phyloP scores from a whole-genome alignment of 2,113 vertebrate species.

The Capreolus pygargus region DNA sequence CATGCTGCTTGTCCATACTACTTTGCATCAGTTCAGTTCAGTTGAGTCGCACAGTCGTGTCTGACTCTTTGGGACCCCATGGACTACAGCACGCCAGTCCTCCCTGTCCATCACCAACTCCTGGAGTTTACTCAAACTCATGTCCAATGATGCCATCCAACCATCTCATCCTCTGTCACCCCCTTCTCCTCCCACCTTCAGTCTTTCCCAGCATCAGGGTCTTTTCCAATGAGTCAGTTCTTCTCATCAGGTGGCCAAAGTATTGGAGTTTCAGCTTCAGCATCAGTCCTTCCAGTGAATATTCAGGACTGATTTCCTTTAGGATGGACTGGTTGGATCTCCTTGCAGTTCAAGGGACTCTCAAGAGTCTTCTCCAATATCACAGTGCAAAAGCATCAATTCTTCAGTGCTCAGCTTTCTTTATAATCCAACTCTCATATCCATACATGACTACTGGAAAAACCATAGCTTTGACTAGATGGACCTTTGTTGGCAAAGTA shows the following conservation, averaged over 20 bases:
- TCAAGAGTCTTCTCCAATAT: background rate
- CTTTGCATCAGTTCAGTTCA: background rate
- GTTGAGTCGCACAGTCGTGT: rapidly evolving
- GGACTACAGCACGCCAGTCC: background rate
- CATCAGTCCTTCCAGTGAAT: background rate
- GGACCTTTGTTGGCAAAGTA: background rate
- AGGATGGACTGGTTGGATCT: background rate
- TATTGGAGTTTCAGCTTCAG: background rate
- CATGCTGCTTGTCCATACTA: background rate
- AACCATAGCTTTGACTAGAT: background rate
- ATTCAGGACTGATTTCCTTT: background rate
- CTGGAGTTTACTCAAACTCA: background rate
- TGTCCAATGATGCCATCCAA: background rate
- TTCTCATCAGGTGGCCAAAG: background rate
- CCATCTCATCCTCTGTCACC: background rate
- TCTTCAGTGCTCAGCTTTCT: background rate
- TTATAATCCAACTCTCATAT: background rate
- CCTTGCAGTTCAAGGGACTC: background rate
- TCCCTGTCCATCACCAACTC: background rate
- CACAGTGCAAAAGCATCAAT: background rate
- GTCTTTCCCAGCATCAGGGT: background rate
- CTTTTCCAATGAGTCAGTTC: background rate
- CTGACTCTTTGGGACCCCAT: background rate
- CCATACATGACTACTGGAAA: background rate
- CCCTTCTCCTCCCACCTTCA: background rate